Conservation (phyloP, 1,140 invertebrate species). For the Olivierus martensii region DNA sequence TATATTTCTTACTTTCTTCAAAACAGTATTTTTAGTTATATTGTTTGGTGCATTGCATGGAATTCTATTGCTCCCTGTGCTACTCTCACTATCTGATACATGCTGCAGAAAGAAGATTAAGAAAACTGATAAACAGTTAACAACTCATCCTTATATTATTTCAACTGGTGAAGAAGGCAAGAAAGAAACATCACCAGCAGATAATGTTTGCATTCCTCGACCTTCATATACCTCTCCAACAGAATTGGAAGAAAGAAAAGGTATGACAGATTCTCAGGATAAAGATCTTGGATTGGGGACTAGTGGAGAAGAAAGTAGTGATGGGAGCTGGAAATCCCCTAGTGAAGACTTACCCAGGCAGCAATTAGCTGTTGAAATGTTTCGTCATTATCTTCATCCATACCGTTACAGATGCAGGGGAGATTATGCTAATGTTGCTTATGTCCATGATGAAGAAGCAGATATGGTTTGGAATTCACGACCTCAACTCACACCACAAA, state of each 20-base stretch:
- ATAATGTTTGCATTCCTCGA: too few species aligned
- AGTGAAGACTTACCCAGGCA: conserved; percentile 4
- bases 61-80: conserved; percentile 76
- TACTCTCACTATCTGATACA: conserved; percentile 46
- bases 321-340: conserved; percentile 37
- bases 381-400: not conserved
- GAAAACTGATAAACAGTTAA: not conserved
- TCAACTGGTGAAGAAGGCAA: not conserved
- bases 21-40: conserved; percentile 93
- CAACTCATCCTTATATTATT: not conserved
- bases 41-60: conserved; percentile 89
- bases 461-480: too few species aligned
- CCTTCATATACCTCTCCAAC: too few species aligned
- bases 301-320: conserved; percentile 51
- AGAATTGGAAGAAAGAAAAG: too few species aligned
- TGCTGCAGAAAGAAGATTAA: conserved; percentile 9
- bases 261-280: conserved; percentile 33
- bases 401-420: not conserved
- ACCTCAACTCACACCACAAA: too few species aligned
- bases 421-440: conserved; percentile 11
- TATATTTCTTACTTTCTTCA: conserved; percentile 96
- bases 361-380: not conserved
- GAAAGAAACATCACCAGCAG: too few species aligned
- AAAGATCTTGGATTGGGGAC: conserved; percentile 75
- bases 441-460: conserved; percentile 1